Base-by-base conservation (phyloP, 2,888 invertebrate genomes). In the Nudaria mundana region DNA sequence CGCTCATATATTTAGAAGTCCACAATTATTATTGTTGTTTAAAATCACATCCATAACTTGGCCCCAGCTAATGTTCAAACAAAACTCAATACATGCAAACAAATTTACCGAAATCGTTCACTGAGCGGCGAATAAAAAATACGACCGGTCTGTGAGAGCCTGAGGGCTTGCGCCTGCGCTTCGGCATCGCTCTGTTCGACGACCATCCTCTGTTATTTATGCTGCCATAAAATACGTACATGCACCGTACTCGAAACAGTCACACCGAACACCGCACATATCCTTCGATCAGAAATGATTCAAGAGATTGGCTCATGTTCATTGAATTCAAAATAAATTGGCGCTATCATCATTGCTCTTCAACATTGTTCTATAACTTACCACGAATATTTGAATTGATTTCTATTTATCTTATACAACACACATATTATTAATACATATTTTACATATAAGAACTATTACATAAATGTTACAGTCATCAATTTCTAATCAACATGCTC, bases 81-180 rank as follows among this genome's bases (percentile, higher is more conserved):
- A 76, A 78, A 78, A 77, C 73, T 65, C 56, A 65, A 66, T 70
- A 76, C 80, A 77, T 76, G 79, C 81, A 83, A 84, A 85, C 85
- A 84, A 83, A 84, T 86, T 85, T 81, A 81, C 77, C 81, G 63
- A 84, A 83, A 83, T 83, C 73, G 79, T 80, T 80, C 76, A 56
- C 72, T 73, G 59, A 66, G 62, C 71, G 73, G 68, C 69, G 69
- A 72, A 74, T 75, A 75, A 73, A 81, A 81, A 82, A 81, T 75
- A 81, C 71, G 76, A 79, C 76, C 75, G 77, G 76, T 76, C 74
- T 71, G 65, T 54, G 23, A 30, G 71, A 30, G 71, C 71, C 65
- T 52, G 71, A 65, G n/a, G 71, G 72, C 63, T 61, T 63, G 71
- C 62, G 63, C 63, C 51, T 35, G 59, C 46, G 46, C 51, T 48